phyloP scores from a whole-genome alignment of 2,888 invertebrate genomes.

The Brachynemurus nebulosus region DNA sequence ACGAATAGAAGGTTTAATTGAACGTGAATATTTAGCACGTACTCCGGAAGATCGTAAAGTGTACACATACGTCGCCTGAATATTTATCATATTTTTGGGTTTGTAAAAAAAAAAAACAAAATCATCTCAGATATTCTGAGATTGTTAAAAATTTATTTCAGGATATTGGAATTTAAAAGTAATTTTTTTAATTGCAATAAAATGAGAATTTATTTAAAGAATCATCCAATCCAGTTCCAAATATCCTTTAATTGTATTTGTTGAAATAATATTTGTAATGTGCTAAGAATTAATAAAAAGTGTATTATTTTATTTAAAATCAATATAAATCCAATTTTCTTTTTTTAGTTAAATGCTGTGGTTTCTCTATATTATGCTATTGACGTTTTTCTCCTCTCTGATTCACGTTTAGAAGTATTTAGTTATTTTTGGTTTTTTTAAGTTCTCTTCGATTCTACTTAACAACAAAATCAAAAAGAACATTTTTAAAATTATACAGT shows the following conservation, averaged over 20 bases:
- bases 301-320: slow-evolving; percentile 2
- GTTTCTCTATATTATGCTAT: too few species aligned
- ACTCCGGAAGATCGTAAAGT: slow-evolving; percentile 95
- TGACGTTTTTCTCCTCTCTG: too few species aligned
- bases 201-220: not conserved
- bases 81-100: slow-evolving; percentile 10
- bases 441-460: too few species aligned
- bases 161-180: slow-evolving; percentile 1
- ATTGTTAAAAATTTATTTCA: not conserved
- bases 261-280: slow-evolving; percentile 2
- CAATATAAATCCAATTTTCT: not conserved
- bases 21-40: slow-evolving; percentile 95
- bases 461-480: too few species aligned
- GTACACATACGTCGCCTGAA: slow-evolving; percentile 88
- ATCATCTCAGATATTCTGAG: not conserved
- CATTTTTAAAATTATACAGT: too few species aligned
- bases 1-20: slow-evolving; percentile 97
- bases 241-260: not conserved
- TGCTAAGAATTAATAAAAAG: not conserved
- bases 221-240: too few species aligned
- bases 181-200: not conserved
- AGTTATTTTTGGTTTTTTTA: too few species aligned
- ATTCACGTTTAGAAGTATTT: too few species aligned
- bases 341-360: not conserved
- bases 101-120: too few species aligned